Evolutionary conservation across 2,797 vertebrate species (phyloP).

Genomic region (Crenichthys baileyi): DNA sequence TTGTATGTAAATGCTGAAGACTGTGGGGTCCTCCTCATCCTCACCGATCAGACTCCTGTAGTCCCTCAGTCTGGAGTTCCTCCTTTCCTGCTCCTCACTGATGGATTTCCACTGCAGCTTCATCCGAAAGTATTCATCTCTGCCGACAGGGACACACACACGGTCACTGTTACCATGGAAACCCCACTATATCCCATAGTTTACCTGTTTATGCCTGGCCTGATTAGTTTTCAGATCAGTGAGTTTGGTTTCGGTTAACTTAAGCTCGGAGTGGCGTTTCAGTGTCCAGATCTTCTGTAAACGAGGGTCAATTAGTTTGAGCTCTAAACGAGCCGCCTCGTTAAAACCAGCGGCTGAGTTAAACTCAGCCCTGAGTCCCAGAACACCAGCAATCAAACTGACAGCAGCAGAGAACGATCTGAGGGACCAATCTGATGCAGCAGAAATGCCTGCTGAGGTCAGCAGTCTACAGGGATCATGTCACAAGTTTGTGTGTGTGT

Average conservation of each 20-base stretch:
- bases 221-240: background rate
- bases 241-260: background rate
- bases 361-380: no score
- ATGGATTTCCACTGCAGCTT: slow-evolving; percentile 98
- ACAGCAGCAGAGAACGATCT: no score
- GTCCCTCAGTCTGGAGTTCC: slow-evolving; percentile 93
- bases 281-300: background rate
- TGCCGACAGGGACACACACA: slow-evolving; percentile 46
- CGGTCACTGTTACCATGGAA: background rate
- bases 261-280: background rate
- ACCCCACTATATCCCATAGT: background rate
- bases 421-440: no score
- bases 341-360: background rate
- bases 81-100: slow-evolving; percentile 94
- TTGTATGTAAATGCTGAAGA: slow-evolving; percentile 1
- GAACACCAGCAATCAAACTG: no score
- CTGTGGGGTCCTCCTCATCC: slow-evolving; percentile 49
- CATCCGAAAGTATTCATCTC: slow-evolving; percentile 98
- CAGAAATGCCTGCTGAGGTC: no score
- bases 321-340: background rate
- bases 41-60: slow-evolving; percentile 94
- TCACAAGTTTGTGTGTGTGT: no score
- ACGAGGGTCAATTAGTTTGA: no score
- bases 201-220: background rate
- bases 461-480: no score